Evolutionary conservation across 1,140 invertebrate genomes (phyloP).

Genomic region (Olivierus martensii): DNA sequence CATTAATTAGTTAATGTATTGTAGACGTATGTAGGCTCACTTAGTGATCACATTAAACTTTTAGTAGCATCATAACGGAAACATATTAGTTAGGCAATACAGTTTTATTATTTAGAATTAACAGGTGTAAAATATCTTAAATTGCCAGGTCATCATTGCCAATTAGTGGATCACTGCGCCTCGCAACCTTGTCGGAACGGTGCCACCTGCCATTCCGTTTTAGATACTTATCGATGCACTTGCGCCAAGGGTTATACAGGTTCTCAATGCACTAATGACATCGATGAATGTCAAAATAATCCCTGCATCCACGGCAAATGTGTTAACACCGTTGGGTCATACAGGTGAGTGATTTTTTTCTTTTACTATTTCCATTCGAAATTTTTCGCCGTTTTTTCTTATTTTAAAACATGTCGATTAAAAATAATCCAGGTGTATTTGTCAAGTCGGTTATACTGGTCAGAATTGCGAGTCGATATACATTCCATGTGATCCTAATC

Average conservation of each 20-base stretch:
- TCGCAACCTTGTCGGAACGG: conserved; percentile 44
- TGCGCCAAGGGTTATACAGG: conserved; percentile 87
- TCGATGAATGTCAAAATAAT: conserved; percentile 86
- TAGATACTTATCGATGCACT: conserved; percentile 43
- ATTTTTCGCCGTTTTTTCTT: no score
- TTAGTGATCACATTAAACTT: no score
- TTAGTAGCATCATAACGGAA: no score
- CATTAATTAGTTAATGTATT: no score
- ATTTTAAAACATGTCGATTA: no score
- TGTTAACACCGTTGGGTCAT: conserved; percentile 15
- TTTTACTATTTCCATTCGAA: no score
- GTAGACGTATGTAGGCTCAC: no score
- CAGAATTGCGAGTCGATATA: conserved; percentile 79
- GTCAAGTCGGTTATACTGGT: conserved; percentile 72
- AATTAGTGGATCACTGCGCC: conserved; percentile 72
- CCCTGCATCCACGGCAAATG: conserved; percentile 29
- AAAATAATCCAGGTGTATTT: conserved; percentile 51
- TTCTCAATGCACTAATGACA: conserved; percentile 77
- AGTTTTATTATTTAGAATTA: no score
- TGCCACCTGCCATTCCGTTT: conserved; percentile 58
- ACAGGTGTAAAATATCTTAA: no score
- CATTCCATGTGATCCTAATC: conserved; percentile 75
- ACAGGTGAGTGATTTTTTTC: conserved; percentile 7
- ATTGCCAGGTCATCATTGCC: conserved; percentile 47
- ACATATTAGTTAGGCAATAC: no score